These are phyloP conservation scores for Dicaeum eximium DNA, from an alignment of 2,113 vertebrate species.

Conservation along the genomic window DNA sequence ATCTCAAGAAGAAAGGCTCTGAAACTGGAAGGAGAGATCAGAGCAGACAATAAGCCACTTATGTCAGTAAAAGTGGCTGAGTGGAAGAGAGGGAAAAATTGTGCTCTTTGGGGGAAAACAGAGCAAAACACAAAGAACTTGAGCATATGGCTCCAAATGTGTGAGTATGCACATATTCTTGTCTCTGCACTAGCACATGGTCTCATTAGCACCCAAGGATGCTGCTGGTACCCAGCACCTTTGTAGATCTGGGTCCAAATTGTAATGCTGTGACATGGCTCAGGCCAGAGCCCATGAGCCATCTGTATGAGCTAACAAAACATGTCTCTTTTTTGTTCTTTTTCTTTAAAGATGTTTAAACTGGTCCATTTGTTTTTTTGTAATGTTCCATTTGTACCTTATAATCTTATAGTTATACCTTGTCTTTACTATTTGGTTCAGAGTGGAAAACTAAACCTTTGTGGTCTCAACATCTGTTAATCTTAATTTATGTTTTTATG, in stretches of 20 bases:
- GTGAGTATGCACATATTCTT: not conserved
- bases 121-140: conserved; percentile 4
- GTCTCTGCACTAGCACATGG: not conserved
- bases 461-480: not conserved
- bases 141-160: conserved; percentile 43
- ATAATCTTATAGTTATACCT: too few relatives aligned
- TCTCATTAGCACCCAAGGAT: not conserved
- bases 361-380: not conserved
- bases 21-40: conserved; percentile 7
- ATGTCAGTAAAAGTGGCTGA: not conserved
- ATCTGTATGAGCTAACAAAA: not conserved
- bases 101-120: not conserved
- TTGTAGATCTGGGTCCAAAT: not conserved
- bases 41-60: not conserved
- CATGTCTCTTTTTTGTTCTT: rapidly evolving
- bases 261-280: not conserved
- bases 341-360: not conserved
- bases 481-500: not conserved
- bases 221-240: not conserved
- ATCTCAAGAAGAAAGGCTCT: not conserved
- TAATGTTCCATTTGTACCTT: not conserved
- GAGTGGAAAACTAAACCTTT: not conserved
- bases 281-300: not conserved
- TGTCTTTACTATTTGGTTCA: not conserved
- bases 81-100: not conserved